Conservation (phyloP, 2,888 invertebrate genomes). For the Chloroclysta siterata region DNA sequence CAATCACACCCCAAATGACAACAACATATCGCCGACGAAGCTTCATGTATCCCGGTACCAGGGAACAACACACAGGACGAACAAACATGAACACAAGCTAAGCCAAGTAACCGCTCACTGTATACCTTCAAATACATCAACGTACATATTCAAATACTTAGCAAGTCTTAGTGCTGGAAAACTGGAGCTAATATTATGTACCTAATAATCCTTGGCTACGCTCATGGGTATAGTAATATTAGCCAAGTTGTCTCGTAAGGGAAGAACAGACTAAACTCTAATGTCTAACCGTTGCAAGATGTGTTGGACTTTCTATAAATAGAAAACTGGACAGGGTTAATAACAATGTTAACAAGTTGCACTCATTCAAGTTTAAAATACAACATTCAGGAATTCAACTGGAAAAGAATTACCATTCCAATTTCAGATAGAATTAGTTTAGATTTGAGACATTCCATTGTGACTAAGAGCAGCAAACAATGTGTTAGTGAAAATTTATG, state of each 20-base stretch:
- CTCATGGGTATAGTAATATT: constrained; percentile 15
- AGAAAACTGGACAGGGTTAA: constrained; percentile 55
- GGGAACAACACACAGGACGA: constrained; percentile 44
- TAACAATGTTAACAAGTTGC: constrained; percentile 68
- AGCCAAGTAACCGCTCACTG: constrained; percentile 14
- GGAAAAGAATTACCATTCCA: constrained; percentile 52
- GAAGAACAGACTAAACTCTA: constrained; percentile 3
- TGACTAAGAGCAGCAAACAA: constrained; percentile 25
- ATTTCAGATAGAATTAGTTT: constrained; percentile 46
- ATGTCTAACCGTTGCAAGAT: constrained; percentile 4
- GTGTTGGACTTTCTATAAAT: constrained; percentile 5
- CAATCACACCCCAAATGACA: constrained; percentile 72
- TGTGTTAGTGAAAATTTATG: constrained; percentile 8
- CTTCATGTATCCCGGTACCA: constrained; percentile 64
- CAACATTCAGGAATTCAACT: constrained; percentile 47
- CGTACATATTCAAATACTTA: no score
- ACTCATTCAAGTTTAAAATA: constrained; percentile 60
- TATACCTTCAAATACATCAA: background rate
- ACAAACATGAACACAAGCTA: constrained; percentile 48
- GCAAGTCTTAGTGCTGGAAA: no score
- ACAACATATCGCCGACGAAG: constrained; percentile 67
- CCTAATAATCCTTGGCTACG: constrained; percentile 6
- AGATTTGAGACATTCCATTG: constrained; percentile 36
- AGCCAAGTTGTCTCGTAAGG: constrained; percentile 13
- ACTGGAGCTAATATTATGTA: background rate